phyloP scores from a whole-genome alignment of 2,888 invertebrate species.

The Nephrotoma appendiculata region DNA sequence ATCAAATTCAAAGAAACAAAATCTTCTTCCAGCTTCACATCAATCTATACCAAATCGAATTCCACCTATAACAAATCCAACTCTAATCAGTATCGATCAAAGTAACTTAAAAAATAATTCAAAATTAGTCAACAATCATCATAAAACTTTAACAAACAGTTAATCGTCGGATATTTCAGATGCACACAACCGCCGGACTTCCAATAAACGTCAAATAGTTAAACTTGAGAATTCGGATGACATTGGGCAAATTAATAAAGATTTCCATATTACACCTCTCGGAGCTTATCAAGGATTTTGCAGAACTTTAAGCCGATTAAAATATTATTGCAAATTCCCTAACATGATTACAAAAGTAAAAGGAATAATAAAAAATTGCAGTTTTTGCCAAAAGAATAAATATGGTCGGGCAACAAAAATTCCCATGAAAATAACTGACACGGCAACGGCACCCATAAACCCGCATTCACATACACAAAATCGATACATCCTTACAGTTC shows the following conservation, averaged over 20 bases:
- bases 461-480: slow-evolving; percentile 18
- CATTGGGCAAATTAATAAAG: not conserved
- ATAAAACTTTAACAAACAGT: not conserved
- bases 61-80: no score
- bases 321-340: slow-evolving; percentile 15
- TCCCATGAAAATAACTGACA: slow-evolving; percentile 21
- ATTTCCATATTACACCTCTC: slow-evolving; percentile 7
- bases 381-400: slow-evolving; percentile 21
- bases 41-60: no score
- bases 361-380: slow-evolving; percentile 14
- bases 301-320: slow-evolving; percentile 12
- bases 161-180: not conserved
- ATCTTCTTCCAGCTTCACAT: no score
- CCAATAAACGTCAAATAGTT: not conserved
- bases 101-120: no score
- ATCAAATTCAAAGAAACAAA: not conserved
- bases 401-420: slow-evolving; percentile 13
- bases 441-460: slow-evolving; percentile 16
- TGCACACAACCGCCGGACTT: not conserved
- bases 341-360: slow-evolving; percentile 15
- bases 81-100: not conserved
- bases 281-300: slow-evolving; percentile 10
- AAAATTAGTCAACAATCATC: no score
- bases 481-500: slow-evolving; percentile 23
- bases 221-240: not conserved